phyloP scores from a whole-genome alignment of 2,797 vertebrate genomes.

The Anguilla marmorata region DNA sequence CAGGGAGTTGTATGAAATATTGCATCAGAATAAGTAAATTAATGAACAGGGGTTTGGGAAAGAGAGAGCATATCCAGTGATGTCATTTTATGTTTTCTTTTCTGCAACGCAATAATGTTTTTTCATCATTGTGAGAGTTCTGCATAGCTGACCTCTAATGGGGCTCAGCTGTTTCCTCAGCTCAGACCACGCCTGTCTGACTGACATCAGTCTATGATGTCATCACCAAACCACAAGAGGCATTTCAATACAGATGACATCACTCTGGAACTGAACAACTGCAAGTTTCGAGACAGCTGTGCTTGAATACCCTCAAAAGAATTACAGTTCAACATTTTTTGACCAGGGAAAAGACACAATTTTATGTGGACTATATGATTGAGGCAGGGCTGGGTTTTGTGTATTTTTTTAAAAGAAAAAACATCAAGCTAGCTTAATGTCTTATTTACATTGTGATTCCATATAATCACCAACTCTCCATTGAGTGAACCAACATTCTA shows the following conservation, averaged over 20 bases:
- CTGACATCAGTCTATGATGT: constrained; percentile 80
- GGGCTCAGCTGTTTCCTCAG: constrained; percentile 66
- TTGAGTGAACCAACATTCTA: not conserved
- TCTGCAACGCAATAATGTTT: constrained; percentile 21
- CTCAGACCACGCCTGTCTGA: constrained; percentile 69
- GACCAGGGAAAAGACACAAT: constrained; percentile 52
- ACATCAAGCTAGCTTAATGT: constrained; percentile 51
- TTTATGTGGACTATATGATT: constrained; percentile 66
- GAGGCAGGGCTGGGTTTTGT: constrained; percentile 48
- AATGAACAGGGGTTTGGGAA: not conserved
- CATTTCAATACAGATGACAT: constrained; percentile 66
- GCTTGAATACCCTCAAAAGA: constrained; percentile 17
- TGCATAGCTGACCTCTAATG: constrained; percentile 43
- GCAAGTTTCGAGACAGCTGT: constrained; percentile 64
- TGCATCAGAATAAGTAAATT: constrained; percentile 2
- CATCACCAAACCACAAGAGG: constrained; percentile 74
- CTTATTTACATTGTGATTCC: constrained; percentile 40
- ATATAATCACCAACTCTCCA: not conserved
- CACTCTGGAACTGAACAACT: constrained; percentile 48
- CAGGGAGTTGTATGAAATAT: not conserved
- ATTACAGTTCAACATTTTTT: not conserved
- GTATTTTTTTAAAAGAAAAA: constrained; percentile 54
- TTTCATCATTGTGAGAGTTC: constrained; percentile 23
- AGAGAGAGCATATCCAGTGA: not conserved
- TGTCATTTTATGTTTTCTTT: constrained; percentile 32